Evolutionary conservation across 2,888 invertebrate genomes (phyloP).

Genomic region (Scaptodrosophila latifasciaeformis): DNA sequence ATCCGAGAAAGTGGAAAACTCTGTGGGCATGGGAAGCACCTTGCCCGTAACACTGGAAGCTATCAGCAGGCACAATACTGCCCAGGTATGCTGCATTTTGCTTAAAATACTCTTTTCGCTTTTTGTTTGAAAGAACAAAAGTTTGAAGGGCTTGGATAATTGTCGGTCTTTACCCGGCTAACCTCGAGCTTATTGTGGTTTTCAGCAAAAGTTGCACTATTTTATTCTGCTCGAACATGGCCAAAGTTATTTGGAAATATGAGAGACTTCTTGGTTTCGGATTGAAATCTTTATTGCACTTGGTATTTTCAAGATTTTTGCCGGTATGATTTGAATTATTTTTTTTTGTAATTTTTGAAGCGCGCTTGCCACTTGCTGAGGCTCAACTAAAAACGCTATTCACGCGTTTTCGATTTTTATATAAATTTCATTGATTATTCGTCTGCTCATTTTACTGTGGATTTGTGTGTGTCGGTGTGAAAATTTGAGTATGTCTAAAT

Average conservation of each 20-base stretch:
- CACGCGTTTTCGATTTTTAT: constrained; percentile 58
- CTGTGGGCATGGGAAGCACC: constrained; percentile 21
- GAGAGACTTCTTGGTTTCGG: too few species aligned
- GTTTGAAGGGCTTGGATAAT: too few species aligned
- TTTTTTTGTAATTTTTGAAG: constrained; percentile 14
- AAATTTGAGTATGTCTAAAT: background rate
- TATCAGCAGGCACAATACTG: constrained; percentile 23
- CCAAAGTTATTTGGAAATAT: too few species aligned
- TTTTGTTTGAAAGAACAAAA: too few species aligned
- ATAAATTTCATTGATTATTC: constrained; percentile 39
- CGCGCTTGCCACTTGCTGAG: constrained; percentile 54
- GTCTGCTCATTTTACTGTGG: background rate
- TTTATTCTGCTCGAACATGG: constrained; percentile 40
- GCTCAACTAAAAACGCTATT: constrained; percentile 63
- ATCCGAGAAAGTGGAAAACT: constrained; percentile 1
- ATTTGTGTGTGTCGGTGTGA: constrained; percentile 6
- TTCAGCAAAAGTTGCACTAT: background rate
- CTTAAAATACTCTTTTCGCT: constrained; percentile 3
- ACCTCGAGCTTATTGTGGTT: background rate
- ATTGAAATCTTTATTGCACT: background rate
- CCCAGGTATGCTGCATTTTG: constrained; percentile 29
- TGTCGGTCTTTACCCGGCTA: background rate
- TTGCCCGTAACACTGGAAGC: background rate
- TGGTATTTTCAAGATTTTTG: background rate
- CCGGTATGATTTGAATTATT: background rate